phyloP scores from a whole-genome alignment of 2,113 vertebrate genomes.

The Atherinomorus stipes region DNA sequence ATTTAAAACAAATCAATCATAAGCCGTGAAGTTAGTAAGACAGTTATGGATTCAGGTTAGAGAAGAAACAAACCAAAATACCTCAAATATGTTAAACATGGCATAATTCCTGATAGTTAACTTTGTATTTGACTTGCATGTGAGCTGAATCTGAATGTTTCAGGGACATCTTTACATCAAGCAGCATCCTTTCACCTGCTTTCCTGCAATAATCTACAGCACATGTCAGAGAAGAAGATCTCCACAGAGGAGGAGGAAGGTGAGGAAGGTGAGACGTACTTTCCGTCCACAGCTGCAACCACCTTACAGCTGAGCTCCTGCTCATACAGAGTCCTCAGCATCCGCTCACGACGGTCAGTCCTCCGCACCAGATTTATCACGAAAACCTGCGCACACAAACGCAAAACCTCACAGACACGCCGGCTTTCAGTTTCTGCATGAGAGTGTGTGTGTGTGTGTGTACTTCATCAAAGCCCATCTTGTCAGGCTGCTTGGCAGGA shows the following conservation, averaged over 20 bases:
- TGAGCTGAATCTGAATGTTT: constrained; percentile 2
- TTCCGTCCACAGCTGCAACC: constrained; percentile 90
- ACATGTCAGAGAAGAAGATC: constrained; percentile 30
- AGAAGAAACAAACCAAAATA: background rate
- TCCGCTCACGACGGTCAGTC: constrained; percentile 86
- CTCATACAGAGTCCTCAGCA: constrained; percentile 84
- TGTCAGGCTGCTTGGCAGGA: constrained; percentile 81
- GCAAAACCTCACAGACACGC: constrained; percentile 28
- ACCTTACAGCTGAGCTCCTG: constrained; percentile 87
- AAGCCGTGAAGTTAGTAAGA: background rate
- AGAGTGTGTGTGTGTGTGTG: constrained; percentile 16
- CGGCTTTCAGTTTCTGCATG: background rate
- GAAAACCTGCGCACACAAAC: constrained; percentile 69
- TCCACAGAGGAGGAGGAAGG: constrained; percentile 32
- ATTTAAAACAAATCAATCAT: background rate
- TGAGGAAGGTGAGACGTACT: constrained; percentile 84
- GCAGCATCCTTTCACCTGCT: constrained; percentile 41
- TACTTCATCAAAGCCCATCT: constrained; percentile 93
- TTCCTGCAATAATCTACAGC: constrained; percentile 41
- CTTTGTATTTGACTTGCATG: background rate
- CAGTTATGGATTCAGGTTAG: background rate
- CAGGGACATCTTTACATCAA: constrained; percentile 14
- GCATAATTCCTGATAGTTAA: background rate
- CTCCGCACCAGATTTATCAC: constrained; percentile 91
- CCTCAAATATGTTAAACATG: background rate